Evolutionary conservation across 2,888 invertebrate genomes (phyloP).

Genomic region (Crossocerus cetratus): DNA sequence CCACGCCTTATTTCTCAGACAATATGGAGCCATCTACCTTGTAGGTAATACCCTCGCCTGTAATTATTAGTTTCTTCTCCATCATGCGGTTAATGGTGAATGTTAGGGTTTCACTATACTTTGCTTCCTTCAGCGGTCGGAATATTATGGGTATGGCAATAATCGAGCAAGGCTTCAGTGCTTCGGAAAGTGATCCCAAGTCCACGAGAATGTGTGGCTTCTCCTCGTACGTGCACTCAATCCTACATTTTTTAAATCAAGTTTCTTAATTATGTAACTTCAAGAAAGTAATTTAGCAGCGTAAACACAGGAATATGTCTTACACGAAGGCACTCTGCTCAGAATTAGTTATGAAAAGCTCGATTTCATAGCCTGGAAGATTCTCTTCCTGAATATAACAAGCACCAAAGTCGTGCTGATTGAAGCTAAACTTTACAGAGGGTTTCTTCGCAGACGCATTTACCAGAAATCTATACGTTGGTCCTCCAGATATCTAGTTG

Average conservation of each 20-base stretch:
- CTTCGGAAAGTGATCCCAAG: constrained; percentile 72
- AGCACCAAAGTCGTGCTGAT: constrained; percentile 82
- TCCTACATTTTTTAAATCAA: constrained; percentile 68
- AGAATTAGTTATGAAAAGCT: constrained; percentile 74
- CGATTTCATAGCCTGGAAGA: constrained; percentile 76
- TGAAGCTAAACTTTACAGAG: constrained; percentile 81
- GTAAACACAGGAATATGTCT: constrained; percentile 23
- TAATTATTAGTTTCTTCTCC: constrained; percentile 78
- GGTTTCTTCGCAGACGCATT: constrained; percentile 81
- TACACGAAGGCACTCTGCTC: constrained; percentile 70
- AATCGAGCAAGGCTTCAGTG: constrained; percentile 76
- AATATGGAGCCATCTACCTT: constrained; percentile 51
- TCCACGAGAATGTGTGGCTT: constrained; percentile 79
- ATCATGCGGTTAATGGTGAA: constrained; percentile 79
- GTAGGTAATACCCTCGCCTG: constrained; percentile 79
- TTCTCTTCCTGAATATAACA: constrained; percentile 81
- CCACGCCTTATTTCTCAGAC: too few species aligned
- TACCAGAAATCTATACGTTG: constrained; percentile 80
- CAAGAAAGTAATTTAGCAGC: neutral
- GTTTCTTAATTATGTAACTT: neutral
- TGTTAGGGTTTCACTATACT: constrained; percentile 78
- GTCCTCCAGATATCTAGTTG: constrained; percentile 83
- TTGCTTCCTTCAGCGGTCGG: constrained; percentile 78
- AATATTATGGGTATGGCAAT: constrained; percentile 79
- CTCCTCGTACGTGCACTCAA: constrained; percentile 78